Percentiles rank a stretch among this genome's conserved stretches.
These are phyloP conservation scores for Heptranchias perlo DNA, from an alignment of 2,113 vertebrate species.

Conservation along the genomic window DNA sequence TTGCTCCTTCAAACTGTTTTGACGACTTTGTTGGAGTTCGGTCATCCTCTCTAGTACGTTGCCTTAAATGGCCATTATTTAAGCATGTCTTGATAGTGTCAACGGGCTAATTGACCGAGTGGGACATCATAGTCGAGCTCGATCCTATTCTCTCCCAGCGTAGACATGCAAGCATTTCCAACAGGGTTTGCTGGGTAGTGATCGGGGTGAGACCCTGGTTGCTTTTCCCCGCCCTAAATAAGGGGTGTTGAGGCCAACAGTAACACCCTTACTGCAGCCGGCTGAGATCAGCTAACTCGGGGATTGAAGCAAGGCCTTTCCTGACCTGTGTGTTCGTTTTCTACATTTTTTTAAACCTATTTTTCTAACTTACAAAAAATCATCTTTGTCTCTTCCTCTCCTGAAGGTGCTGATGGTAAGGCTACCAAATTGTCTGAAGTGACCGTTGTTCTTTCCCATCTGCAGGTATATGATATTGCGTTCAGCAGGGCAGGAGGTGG, in stretches of 20 bases:
- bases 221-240: too few relatives aligned
- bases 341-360: not conserved
- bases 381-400: not conserved
- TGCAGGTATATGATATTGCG: slow-evolving; percentile 93
- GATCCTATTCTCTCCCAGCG: not conserved
- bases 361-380: not conserved
- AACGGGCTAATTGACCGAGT: not conserved
- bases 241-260: too few relatives aligned
- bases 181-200: not conserved
- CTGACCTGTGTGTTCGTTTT: not conserved
- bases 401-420: not conserved
- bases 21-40: not conserved
- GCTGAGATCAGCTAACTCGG: not conserved
- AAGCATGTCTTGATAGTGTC: not conserved
- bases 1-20: not conserved
- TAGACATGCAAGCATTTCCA: not conserved
- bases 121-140: not conserved
- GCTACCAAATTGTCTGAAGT: not conserved
- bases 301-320: not conserved
- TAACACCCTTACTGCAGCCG: not conserved
- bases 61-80: not conserved
- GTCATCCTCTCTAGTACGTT: not conserved
- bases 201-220: not conserved
- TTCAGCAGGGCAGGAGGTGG: slow-evolving; percentile 95
- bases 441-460: slow-evolving; percentile 17